Evolutionary conservation across 2,113 vertebrate species (phyloP).

Genomic region (Holacanthus passer): DNA sequence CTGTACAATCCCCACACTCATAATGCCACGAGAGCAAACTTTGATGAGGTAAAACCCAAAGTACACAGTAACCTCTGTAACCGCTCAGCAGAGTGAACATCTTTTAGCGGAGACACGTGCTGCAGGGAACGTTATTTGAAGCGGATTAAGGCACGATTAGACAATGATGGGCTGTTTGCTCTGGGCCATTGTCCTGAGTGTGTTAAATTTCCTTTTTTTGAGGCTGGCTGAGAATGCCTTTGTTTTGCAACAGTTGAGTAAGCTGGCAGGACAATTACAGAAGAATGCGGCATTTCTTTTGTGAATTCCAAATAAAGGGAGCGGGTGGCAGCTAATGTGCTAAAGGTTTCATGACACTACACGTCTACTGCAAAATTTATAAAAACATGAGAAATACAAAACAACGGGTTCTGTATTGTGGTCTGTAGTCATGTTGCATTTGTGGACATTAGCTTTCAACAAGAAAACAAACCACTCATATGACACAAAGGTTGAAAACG

Average conservation of each 20-base stretch:
- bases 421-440: background rate
- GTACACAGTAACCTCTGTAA: background rate
- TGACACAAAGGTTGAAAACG: constrained; percentile 5
- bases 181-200: constrained; percentile 19
- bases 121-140: background rate
- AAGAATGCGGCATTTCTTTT: constrained; percentile 33
- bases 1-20: constrained; percentile 32
- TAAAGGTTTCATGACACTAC: background rate
- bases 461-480: background rate
- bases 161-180: constrained; percentile 33
- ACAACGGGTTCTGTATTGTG: background rate
- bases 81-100: background rate
- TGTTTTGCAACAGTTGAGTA: constrained; percentile 31
- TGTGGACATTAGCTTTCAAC: constrained; percentile 33
- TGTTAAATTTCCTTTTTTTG: constrained; percentile 21
- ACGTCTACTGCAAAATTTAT: background rate
- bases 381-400: background rate
- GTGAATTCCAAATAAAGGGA: constrained; percentile 21
- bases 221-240: constrained; percentile 16
- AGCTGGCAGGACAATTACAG: constrained; percentile 29
- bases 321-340: background rate
- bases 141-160: constrained; percentile 33
- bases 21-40: constrained; percentile 30
- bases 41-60: constrained; percentile 40
- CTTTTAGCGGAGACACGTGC: background rate